A percentile compares a stretch with the other conserved stretches of the same genome.
Evolutionary conservation across 2,113 vertebrate species (phyloP).

Genomic region (Actenoides lindsayi): DNA sequence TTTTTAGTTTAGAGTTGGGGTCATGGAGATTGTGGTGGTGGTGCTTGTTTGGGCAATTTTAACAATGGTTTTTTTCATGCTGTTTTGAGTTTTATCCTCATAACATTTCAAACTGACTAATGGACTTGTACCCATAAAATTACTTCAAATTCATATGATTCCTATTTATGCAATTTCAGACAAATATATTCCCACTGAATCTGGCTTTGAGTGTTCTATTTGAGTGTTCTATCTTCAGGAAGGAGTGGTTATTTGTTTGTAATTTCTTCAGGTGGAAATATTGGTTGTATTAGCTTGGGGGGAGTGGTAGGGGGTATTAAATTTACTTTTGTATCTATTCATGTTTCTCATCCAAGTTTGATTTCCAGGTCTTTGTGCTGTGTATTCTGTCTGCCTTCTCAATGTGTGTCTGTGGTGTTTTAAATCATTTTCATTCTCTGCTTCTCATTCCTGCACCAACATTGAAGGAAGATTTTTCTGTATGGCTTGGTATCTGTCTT

Average conservation of each 20-base stretch:
- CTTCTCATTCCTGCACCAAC: neutral
- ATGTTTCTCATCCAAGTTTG: neutral
- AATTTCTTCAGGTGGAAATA: neutral
- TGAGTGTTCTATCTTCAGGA: neutral
- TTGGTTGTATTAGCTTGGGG: neutral
- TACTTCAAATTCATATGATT: too few relatives aligned
- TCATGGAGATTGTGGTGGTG: too few relatives aligned
- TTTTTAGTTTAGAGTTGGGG: neutral
- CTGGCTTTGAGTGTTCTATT: neutral
- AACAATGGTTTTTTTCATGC: neutral
- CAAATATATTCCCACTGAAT: neutral
- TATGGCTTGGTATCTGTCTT: neutral
- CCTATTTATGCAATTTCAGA: neutral
- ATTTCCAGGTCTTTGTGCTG: neutral
- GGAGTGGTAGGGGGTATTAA: neutral
- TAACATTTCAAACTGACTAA: neutral
- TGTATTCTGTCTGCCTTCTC: neutral
- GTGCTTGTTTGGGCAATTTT: neutral
- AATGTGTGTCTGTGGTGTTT: neutral
- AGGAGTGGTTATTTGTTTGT: neutral
- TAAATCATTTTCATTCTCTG: neutral
- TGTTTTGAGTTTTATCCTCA: neutral
- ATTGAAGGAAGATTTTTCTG: neutral
- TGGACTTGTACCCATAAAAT: neutral
- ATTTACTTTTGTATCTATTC: neutral